Conservation (phyloP, 2,888 invertebrate genomes). For the Cryptocephalus moraei region DNA sequence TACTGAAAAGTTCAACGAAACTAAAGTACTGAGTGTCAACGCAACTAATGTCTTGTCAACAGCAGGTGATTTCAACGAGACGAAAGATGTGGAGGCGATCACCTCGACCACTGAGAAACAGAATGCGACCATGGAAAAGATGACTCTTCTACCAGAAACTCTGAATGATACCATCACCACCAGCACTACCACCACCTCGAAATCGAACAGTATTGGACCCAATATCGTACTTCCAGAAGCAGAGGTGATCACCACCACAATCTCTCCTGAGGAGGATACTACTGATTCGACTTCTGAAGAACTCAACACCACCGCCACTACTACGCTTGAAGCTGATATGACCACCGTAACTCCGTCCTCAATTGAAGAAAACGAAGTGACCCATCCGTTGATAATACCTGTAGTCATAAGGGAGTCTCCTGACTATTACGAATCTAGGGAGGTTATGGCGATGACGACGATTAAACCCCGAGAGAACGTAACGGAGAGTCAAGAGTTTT, state of each 20-base stretch:
- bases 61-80: not conserved
- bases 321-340: not conserved
- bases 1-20: too few relatives aligned
- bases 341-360: not conserved
- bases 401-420: too few relatives aligned
- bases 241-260: slow-evolving; percentile 8
- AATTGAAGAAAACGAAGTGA: too few relatives aligned
- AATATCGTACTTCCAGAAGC: slow-evolving; percentile 14
- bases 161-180: not conserved
- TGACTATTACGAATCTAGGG: too few relatives aligned
- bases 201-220: not conserved
- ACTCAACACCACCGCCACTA: not conserved
- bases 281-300: not conserved
- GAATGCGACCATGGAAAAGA: too few relatives aligned
- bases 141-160: too few relatives aligned
- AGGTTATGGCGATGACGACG: too few relatives aligned
- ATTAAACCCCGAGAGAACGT: too few relatives aligned
- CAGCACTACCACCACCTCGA: not conserved
- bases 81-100: not conserved
- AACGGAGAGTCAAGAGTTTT: too few relatives aligned
- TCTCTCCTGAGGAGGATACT: not conserved
- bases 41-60: too few relatives aligned
- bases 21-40: too few relatives aligned
- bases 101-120: not conserved
- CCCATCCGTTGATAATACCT: too few relatives aligned